phyloP scores from a whole-genome alignment of 2,113 vertebrate genomes.

The Picathartes gymnocephalus region DNA sequence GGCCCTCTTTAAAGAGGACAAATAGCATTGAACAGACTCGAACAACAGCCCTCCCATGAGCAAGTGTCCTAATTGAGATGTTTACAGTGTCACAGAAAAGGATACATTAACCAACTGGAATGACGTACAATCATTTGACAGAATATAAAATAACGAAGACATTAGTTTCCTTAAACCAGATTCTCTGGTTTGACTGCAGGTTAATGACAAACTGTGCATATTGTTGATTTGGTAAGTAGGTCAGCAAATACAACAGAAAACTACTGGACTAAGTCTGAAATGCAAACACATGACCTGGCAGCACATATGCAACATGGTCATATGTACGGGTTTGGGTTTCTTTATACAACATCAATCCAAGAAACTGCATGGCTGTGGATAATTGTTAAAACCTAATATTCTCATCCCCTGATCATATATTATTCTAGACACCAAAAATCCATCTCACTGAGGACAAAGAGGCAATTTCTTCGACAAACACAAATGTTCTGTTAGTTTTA shows the following conservation, averaged over 20 bases:
- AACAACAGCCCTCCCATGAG: neutral
- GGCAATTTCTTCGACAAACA: neutral
- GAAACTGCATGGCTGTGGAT: neutral
- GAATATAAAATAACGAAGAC: neutral
- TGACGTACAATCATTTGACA: neutral
- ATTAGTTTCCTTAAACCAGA: neutral
- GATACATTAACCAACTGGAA: neutral
- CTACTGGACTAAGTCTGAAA: neutral
- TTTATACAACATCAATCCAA: neutral
- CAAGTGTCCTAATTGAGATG: neutral
- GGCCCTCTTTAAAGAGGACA: neutral
- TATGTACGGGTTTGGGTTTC: accelerated
- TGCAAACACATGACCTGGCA: neutral
- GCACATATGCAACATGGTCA: neutral
- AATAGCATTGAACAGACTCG: neutral
- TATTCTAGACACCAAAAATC: neutral
- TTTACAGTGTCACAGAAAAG: neutral
- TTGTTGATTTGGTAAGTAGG: neutral
- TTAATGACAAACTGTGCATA: neutral
- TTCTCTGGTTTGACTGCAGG: neutral
- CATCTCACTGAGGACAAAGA: neutral
- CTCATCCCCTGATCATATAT: neutral
- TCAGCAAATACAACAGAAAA: neutral
- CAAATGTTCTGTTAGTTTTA: neutral
- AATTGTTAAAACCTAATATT: neutral